Base-by-base conservation (phyloP, 2,113 vertebrate species). In the Gasterosteus aculeatus region DNA sequence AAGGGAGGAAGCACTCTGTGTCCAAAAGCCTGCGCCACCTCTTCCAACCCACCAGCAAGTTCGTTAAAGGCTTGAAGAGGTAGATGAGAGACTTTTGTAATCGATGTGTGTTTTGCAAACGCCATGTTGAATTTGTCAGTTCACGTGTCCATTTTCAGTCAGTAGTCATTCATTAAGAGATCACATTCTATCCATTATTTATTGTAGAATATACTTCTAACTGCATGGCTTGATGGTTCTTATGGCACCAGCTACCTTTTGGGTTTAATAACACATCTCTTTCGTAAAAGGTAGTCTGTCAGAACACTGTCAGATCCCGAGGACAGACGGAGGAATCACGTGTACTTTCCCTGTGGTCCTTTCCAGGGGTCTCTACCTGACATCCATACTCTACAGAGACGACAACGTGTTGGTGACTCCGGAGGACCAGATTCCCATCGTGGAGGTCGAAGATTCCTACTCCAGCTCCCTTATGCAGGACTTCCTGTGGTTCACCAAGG, bases 401-500 rank as follows among this genome's bases (percentile, higher is more conserved):
- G 96, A 97, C 78, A 95, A 93, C 29, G 87, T 98, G 41, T 58
- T 97, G 78, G 95, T 98, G 74, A 98, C 96, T 1, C 93, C 96
- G 0, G 97, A 98, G 64, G 97, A 97, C 42, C 97, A 98, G 93
- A 94, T 98, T 85, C 97, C 97, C 0, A 92, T 97, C 26, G 95
- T 97, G 29, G 96, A 98, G 87, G 95, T 97, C 22, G 96, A 97
- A 41, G 96, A 97, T 76, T 96, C 95, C 10, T 96, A 95, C 82
- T 94, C 96, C n/a, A 96, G 95, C 82, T 95, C 95, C 18, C 94
- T 97, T 11, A 94, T 95, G 92, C 96, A 98, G 85, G 96, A 98
- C 83, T 96, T 97, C 84, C 95, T 98, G 31, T 98, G 96, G 96
- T 96, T 98, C 82, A 96, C 95, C 8, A 98, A 97, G 95, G 97